Evolutionary conservation across 2,113 vertebrate species (phyloP), one percentile per base, ranked within the genome.

Genomic region (Embiotoca jacksoni): DNA sequence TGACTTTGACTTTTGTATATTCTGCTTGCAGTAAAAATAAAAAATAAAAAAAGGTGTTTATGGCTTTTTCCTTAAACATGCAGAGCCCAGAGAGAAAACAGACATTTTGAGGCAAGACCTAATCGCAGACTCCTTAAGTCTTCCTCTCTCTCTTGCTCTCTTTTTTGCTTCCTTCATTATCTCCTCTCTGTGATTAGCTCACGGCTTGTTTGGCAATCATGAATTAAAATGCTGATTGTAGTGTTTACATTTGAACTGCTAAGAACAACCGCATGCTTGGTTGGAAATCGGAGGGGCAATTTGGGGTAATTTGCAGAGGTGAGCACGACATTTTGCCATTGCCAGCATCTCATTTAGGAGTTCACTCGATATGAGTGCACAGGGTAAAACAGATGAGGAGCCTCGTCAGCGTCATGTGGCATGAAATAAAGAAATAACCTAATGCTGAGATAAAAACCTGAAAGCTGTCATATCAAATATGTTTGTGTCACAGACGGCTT

Each of bases 161-260:
- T 54, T 77, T 71, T 57, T 71, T 57, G 83, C 66, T 76, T 88
- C 75, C 66, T 90, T 83, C 79, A 86, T 90, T 88, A 90, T 82
- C 82, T 84, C 69, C 49, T 64, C 75, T 67, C 55, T 32, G 36
- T 88, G 81, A 88, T 77, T 86, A 87, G 72, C 87, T 92, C 57
- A 83, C 64, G 75, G 92, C 89, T 88, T 89, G 83, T 91, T 91
- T 89, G 71, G 83, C 75, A 82, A 87, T 81, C 76, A 30, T 76
- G 64, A 89, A 91, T 92, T 90, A 89, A 90, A 92, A 86, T 81
- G 80, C 85, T 89, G 89, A 92, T 87, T 91, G 86, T 69, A 61
- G 83, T 85, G 81, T 91, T 91, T 85, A 86, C 69, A 76, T 86
- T 81, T 80, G 8, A 82, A 84, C 78, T 71, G 80, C 83, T 75